Conservation (phyloP, 2,113 vertebrate species). For the Rissa tridactyla region DNA sequence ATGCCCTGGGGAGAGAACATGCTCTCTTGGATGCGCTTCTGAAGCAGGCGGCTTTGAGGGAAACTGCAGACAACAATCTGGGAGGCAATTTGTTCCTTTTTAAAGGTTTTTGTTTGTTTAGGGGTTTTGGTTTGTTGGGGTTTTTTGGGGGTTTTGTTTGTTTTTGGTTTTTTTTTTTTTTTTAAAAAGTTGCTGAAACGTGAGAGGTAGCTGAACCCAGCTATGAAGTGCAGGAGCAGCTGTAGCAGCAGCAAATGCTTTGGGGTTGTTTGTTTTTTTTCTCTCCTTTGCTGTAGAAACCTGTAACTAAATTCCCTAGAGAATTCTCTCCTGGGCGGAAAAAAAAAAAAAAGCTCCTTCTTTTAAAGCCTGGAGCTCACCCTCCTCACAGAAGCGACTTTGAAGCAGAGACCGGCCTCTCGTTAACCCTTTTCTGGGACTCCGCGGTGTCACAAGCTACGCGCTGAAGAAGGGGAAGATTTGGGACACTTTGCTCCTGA, state of each 20-base stretch:
- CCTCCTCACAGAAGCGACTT: background rate
- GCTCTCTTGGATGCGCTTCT: background rate
- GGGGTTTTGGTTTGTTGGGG: too few relatives aligned
- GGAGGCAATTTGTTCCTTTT: background rate
- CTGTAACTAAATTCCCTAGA: slow-evolving; percentile 1
- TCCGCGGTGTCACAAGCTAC: background rate
- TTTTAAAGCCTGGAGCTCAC: background rate
- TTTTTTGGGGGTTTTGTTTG: background rate
- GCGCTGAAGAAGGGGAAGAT: accelerated
- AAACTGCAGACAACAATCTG: background rate
- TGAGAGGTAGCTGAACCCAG: background rate
- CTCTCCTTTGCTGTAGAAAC: background rate
- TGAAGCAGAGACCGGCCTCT: background rate
- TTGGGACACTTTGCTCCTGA: accelerated
- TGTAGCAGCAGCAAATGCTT: background rate
- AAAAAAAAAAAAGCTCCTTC: background rate
- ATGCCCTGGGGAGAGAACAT: background rate
- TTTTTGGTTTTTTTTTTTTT: background rate
- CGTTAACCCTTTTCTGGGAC: background rate
- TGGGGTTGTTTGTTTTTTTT: too few relatives aligned
- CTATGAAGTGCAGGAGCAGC: background rate
- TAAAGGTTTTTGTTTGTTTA: background rate
- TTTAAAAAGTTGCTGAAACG: background rate
- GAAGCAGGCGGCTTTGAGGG: background rate
- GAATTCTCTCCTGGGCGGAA: background rate